phyloP scores from a whole-genome alignment of 1,140 invertebrate genomes.

The Paraescarpia echinospica region DNA sequence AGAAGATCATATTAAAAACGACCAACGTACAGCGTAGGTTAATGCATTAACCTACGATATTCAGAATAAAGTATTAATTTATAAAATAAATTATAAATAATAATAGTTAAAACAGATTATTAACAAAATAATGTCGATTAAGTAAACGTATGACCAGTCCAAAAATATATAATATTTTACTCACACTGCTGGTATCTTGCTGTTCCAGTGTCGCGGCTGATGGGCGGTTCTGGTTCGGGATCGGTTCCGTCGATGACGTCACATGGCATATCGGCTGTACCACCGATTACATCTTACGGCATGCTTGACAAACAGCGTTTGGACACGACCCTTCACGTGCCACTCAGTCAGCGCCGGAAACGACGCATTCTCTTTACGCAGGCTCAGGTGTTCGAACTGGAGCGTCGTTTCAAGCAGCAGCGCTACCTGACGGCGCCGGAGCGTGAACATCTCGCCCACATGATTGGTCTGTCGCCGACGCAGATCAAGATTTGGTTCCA shows the following conservation, averaged over 20 bases:
- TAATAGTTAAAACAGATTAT: too few relatives aligned
- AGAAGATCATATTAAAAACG: too few relatives aligned
- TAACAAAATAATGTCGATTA: too few relatives aligned
- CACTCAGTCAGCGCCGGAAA: constrained; percentile 23
- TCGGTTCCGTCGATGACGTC: background rate
- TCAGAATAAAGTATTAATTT: too few relatives aligned
- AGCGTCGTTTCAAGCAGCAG: constrained; percentile 92
- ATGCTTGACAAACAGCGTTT: background rate
- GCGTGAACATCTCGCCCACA: constrained; percentile 89
- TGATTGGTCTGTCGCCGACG: constrained; percentile 57
- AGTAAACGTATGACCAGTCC: too few relatives aligned
- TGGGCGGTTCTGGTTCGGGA: constrained; percentile 11
- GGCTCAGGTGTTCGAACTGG: constrained; percentile 89
- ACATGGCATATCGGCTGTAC: background rate
- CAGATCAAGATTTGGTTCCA: constrained; percentile 99
- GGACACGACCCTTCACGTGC: background rate
- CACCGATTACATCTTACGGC: background rate
- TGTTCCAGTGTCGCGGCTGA: constrained; percentile 19
- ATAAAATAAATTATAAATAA: too few relatives aligned
- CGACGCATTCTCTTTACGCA: constrained; percentile 26
- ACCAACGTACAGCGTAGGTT: too few relatives aligned
- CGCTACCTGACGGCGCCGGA: constrained; percentile 94
- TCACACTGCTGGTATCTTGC: background rate
- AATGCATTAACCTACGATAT: too few relatives aligned
- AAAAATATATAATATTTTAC: too few relatives aligned